A percentile compares a stretch with the other conserved stretches of the same genome.
Evolutionary conservation across 2,113 vertebrate species (phyloP).

Genomic region (Coracopsis vasa): DNA sequence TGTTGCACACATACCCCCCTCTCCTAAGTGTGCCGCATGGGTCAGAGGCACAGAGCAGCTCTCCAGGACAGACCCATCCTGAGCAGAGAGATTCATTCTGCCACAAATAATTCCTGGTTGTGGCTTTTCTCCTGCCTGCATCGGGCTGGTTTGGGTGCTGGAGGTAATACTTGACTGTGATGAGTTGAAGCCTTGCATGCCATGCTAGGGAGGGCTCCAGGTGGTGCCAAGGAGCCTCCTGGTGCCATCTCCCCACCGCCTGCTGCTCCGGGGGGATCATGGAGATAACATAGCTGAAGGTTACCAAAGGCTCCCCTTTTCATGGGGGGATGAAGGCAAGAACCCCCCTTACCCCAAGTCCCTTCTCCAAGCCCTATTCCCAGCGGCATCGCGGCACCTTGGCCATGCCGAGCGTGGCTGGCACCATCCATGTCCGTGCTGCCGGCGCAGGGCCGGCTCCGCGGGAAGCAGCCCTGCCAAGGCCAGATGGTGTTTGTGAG

Average conservation of each 20-base stretch:
- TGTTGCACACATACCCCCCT: background rate
- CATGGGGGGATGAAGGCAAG: accelerated
- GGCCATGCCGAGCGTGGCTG: background rate
- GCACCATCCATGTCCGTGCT: background rate
- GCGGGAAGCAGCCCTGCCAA: slow-evolving; percentile 63
- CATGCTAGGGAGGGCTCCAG: accelerated
- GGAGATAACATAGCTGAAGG: accelerated
- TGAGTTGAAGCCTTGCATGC: accelerated
- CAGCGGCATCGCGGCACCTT: background rate
- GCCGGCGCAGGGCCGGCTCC: slow-evolving; percentile 4
- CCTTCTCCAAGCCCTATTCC: background rate
- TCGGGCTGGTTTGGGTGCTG: background rate
- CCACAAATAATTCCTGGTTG: background rate
- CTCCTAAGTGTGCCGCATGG: accelerated
- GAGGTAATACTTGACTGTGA: accelerated
- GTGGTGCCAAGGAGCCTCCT: background rate
- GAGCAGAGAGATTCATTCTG: background rate
- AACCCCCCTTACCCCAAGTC: background rate
- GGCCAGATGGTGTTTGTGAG: slow-evolving; percentile 89
- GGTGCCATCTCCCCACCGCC: background rate
- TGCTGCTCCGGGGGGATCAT: background rate
- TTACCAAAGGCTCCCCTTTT: background rate
- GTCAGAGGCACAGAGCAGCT: background rate
- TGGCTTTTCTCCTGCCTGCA: background rate
- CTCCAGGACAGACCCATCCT: background rate